Conservation (phyloP, 2,888 invertebrate species). For the Ophion slaviceki region DNA sequence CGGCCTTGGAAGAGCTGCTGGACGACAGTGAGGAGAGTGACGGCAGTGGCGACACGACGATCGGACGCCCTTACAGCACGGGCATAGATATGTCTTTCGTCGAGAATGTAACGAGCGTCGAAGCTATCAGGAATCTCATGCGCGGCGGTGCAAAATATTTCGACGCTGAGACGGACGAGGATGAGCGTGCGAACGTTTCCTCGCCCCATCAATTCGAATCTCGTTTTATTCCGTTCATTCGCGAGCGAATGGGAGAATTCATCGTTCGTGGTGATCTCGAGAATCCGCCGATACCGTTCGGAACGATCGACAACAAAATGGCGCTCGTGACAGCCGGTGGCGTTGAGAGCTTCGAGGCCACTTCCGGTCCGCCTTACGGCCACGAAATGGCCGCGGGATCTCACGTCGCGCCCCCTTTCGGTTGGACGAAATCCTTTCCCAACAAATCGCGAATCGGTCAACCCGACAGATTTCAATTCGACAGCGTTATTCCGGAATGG, state of each 20-base stretch:
- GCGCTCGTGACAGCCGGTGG: constrained; percentile 82
- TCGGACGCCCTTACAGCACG: neutral
- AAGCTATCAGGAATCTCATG: constrained; percentile 85
- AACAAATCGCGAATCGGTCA: constrained; percentile 88
- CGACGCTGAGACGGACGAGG: neutral
- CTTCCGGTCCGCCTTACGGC: constrained; percentile 79
- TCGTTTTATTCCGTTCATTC: constrained; percentile 9
- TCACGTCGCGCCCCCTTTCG: constrained; percentile 85
- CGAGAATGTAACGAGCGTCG: constrained; percentile 85
- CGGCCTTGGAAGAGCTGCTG: neutral
- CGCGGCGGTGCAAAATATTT: constrained; percentile 84
- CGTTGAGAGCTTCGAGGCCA: constrained; percentile 77
- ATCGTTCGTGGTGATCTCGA: constrained; percentile 77
- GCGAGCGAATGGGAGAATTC: constrained; percentile 34
- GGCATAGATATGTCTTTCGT: constrained; percentile 39
- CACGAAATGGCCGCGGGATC: constrained; percentile 29
- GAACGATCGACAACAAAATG: constrained; percentile 86
- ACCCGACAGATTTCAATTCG: constrained; percentile 90
- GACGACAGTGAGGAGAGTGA: constrained; percentile 73
- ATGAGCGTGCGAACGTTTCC: neutral
- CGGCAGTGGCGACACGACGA: constrained; percentile 5
- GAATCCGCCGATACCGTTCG: constrained; percentile 81
- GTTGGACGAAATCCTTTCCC: constrained; percentile 89
- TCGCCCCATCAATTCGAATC: constrained; percentile 50
- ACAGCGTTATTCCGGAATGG: constrained; percentile 86